These are phyloP conservation scores for Tor tambroides DNA, from an alignment of 2,113 vertebrate species.

Conservation along the genomic window DNA sequence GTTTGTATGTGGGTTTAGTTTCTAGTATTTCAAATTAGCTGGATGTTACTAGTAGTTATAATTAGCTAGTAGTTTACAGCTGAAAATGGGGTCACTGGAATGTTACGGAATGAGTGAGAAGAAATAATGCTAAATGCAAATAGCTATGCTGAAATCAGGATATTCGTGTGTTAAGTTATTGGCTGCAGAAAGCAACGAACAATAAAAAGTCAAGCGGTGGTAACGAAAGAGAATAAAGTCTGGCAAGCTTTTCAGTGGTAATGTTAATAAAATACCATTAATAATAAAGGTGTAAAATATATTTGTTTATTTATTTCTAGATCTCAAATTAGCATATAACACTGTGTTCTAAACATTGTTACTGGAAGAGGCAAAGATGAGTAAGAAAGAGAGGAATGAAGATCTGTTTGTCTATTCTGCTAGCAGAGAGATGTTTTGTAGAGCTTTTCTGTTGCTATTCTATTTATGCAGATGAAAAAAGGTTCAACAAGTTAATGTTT, in stretches of 20 bases:
- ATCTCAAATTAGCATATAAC: not conserved
- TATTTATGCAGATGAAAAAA: not conserved
- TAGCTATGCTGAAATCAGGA: not conserved
- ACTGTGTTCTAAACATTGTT: not conserved
- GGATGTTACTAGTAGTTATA: not conserved
- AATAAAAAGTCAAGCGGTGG: not conserved
- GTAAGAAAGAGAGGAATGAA: not conserved
- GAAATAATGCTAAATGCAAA: not conserved
- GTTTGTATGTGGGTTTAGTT: not conserved
- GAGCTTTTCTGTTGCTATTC: not conserved
- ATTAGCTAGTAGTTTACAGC: not conserved
- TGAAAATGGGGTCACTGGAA: not conserved
- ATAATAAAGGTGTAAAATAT: not conserved
- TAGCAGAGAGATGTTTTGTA: not conserved
- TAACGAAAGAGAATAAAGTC: not conserved
- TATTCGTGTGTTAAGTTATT: not conserved
- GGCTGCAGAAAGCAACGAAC: not conserved
- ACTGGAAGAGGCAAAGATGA: not conserved
- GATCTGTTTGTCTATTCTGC: not conserved
- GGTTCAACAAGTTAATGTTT: constrained; percentile 7
- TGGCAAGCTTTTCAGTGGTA: not conserved
- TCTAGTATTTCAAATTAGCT: not conserved
- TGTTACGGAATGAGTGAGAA: not conserved
- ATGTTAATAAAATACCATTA: not conserved
- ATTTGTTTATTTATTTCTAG: not conserved